Conservation (phyloP, 2,113 vertebrate genomes). For the Oncorhynchus tshawytscha region DNA sequence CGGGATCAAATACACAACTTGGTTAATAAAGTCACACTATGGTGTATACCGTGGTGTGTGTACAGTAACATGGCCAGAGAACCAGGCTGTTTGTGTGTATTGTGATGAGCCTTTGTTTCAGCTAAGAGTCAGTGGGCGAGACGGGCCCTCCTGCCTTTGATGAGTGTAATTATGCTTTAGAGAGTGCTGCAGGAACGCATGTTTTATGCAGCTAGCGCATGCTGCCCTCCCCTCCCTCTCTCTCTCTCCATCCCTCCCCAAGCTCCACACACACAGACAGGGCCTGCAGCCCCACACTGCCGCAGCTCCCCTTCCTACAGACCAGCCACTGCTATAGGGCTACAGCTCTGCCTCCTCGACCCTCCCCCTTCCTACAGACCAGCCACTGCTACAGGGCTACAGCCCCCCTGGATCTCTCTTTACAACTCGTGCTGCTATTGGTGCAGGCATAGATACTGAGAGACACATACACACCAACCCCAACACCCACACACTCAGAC, state of each 20-base stretch:
- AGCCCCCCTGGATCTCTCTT: slow-evolving; percentile 36
- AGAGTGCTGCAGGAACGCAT: slow-evolving; percentile 73
- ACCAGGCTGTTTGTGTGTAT: slow-evolving; percentile 23
- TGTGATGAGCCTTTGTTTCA: slow-evolving; percentile 59
- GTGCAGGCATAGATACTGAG: slow-evolving; percentile 44
- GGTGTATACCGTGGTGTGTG: too few relatives aligned
- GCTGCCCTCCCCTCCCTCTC: not conserved
- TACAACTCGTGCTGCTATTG: slow-evolving; percentile 34
- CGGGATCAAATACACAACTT: too few relatives aligned
- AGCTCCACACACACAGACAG: slow-evolving; percentile 51
- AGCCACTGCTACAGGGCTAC: slow-evolving; percentile 58
- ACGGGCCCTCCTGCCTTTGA: slow-evolving; percentile 63
- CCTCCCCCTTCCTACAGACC: slow-evolving; percentile 42
- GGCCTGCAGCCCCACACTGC: slow-evolving; percentile 59
- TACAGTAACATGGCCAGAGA: slow-evolving; percentile 21
- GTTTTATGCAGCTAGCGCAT: slow-evolving; percentile 63
- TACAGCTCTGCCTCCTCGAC: slow-evolving; percentile 24
- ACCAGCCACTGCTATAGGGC: slow-evolving; percentile 60
- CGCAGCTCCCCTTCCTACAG: slow-evolving; percentile 39
- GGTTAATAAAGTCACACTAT: too few relatives aligned
- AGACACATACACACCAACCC: not conserved
- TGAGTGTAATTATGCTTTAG: slow-evolving; percentile 71
- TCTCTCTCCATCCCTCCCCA: not conserved
- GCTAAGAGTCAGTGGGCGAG: slow-evolving; percentile 59
- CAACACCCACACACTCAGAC: slow-evolving; percentile 26